Evolutionary conservation across 2,113 vertebrate species (phyloP).

Genomic region (Cavia aperea): DNA sequence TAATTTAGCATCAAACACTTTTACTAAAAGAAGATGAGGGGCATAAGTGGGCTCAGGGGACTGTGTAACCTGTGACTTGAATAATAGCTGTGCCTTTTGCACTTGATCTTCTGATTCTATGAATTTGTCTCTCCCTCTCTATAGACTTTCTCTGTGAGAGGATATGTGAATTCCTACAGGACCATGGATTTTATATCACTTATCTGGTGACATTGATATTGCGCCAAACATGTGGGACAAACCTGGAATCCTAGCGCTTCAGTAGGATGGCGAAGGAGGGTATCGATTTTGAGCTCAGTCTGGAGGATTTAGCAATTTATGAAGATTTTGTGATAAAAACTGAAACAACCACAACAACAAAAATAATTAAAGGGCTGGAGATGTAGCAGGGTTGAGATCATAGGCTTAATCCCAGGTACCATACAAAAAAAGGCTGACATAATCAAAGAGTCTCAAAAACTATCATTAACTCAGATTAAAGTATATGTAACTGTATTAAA

Average conservation of each 20-base stretch:
- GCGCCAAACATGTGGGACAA: background rate
- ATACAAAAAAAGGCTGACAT: background rate
- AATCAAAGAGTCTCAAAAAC: background rate
- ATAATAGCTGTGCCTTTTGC: background rate
- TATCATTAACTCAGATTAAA: background rate
- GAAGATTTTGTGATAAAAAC: background rate
- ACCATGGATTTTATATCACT: background rate
- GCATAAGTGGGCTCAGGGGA: rapidly evolving
- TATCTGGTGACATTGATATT: background rate
- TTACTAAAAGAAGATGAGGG: background rate
- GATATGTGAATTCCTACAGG: background rate
- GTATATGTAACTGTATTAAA: background rate
- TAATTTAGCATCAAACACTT: background rate
- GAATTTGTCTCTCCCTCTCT: background rate
- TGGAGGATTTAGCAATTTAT: background rate
- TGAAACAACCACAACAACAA: background rate
- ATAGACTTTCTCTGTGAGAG: background rate
- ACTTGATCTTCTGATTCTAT: background rate
- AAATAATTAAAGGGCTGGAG: background rate
- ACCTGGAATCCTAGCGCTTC: background rate
- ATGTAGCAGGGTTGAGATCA: background rate
- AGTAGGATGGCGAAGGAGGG: background rate
- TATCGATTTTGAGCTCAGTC: background rate
- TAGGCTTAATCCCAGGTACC: background rate
- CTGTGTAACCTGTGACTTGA: background rate